Base-by-base conservation (phyloP, 2,888 invertebrate species). In the Escarpia spicata region DNA sequence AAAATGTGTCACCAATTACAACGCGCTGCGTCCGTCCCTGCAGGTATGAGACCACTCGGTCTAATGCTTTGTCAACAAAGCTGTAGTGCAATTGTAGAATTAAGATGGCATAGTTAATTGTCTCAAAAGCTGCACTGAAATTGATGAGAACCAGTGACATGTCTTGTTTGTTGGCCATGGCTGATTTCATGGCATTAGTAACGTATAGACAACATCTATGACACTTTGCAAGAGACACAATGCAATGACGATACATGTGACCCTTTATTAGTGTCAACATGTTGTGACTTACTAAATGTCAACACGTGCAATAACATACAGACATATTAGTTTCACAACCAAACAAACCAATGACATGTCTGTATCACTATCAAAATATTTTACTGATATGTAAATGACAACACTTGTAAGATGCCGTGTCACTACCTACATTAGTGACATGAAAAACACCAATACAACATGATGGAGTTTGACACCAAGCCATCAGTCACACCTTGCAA, bases 191-290 rank as follows among this genome's bases (percentile, higher is more conserved):
- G 37, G 37, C 37, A 37, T 37, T 37, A 37, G 37, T 37, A 37
- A 37, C 37, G 37, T 37, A 37, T 37, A n/a, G 75, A 75, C 75
- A 75, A 26, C 75, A 75, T 26, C 19, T 19, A 26, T 75, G 75
- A 75, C 75, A 75, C n/a, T 75, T 75, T 6, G 37, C 91, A 91
- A 91, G 37, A 31, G 91, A 43, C 37, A 91, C 91, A 91, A 19
- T 90, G 75, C 26, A 75, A 26, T 75, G 75, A 26, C 75, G 19
- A 75, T n/a, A 75, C 26, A 3, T n/a, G n/a, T 75, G 75, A n/a
- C 26, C 15, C 26, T 26, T 75, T 15, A 75, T n/a, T 26, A 75
- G 75, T 75, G 75, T 75, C 75, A 75, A 75, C n/a, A 75, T 75
- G 19, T 75, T 26, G 75, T 75, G 75, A 75, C 75, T 6, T 26